Conservation (phyloP, 2,113 vertebrate species). For the Dipodomys spectabilis region DNA sequence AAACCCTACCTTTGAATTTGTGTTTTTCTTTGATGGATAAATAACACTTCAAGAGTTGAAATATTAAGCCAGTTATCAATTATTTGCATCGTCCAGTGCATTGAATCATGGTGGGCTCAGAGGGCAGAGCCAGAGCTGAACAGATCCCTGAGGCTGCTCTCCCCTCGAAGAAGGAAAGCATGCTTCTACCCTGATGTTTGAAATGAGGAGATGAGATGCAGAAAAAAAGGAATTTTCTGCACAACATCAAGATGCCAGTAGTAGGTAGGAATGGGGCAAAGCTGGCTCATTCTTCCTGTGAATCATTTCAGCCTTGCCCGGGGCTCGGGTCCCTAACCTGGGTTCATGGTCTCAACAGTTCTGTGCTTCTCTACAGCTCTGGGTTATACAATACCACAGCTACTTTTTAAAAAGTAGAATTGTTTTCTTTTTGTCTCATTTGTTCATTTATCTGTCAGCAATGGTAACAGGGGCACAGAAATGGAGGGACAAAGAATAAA, state of each 20-base stretch:
- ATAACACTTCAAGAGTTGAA: not conserved
- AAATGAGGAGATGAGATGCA: not conserved
- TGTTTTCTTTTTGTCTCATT: too few relatives aligned
- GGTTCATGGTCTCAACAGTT: not conserved
- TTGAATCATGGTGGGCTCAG: not conserved
- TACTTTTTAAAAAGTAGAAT: not conserved
- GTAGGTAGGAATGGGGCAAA: too few relatives aligned
- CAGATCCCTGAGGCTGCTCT: not conserved
- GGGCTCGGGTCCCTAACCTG: too few relatives aligned
- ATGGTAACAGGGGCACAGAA: too few relatives aligned
- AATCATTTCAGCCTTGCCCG: too few relatives aligned
- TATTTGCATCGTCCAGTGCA: not conserved
- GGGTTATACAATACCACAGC: not conserved
- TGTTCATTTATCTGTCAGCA: too few relatives aligned
- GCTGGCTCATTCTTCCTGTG: not conserved
- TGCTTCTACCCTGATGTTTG: not conserved
- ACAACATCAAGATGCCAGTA: accelerated
- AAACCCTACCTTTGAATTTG: accelerated
- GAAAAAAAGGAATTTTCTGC: not conserved
- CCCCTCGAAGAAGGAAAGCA: not conserved
- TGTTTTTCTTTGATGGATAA: not conserved
- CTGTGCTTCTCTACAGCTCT: not conserved
- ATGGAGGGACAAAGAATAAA: too few relatives aligned
- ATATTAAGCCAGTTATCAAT: not conserved
- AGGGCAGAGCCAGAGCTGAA: not conserved